Percentiles rank a stretch among this genome's conserved stretches.
Conservation (phyloP, 2,113 vertebrate genomes). For the Puffinus mauretanicus region DNA sequence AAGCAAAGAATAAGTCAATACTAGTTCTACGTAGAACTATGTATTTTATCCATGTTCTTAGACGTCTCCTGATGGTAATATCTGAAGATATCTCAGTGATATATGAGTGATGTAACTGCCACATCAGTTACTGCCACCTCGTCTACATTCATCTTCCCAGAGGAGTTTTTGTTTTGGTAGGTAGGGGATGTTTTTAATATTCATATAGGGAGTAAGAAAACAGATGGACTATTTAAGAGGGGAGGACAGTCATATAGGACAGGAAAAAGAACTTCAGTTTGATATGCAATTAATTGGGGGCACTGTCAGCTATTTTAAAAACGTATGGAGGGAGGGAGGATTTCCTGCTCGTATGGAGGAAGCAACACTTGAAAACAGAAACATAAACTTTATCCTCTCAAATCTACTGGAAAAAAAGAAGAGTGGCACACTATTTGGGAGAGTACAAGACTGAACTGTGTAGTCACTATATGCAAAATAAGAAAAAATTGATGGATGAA, state of each 20-base stretch:
- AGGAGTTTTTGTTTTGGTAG: slow-evolving; percentile 2
- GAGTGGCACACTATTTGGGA: neutral
- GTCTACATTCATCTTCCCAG: neutral
- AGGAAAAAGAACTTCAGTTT: slow-evolving; percentile 48
- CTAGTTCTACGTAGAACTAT: neutral
- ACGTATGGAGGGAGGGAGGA: neutral
- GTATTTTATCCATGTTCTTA: neutral
- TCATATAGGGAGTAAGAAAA: neutral
- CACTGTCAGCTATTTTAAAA: slow-evolving; percentile 45
- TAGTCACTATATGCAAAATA: neutral
- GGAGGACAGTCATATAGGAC: slow-evolving; percentile 14
- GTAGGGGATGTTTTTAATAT: slow-evolving; percentile 11
- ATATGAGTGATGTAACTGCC: neutral
- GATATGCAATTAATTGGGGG: neutral
- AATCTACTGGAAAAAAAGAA: neutral
- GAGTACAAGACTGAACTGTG: neutral
- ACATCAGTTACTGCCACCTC: neutral
- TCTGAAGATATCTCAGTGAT: neutral
- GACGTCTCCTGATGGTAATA: neutral
- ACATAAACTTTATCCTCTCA: slow-evolving; percentile 25
- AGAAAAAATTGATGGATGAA: neutral
- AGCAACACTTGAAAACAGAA: slow-evolving; percentile 48
- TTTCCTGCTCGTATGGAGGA: slow-evolving; percentile 38
- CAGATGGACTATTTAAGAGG: neutral
- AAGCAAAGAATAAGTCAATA: neutral